Evolutionary conservation across 2,797 vertebrate species (phyloP).

Genomic region (Knipowitschia caucasica): DNA sequence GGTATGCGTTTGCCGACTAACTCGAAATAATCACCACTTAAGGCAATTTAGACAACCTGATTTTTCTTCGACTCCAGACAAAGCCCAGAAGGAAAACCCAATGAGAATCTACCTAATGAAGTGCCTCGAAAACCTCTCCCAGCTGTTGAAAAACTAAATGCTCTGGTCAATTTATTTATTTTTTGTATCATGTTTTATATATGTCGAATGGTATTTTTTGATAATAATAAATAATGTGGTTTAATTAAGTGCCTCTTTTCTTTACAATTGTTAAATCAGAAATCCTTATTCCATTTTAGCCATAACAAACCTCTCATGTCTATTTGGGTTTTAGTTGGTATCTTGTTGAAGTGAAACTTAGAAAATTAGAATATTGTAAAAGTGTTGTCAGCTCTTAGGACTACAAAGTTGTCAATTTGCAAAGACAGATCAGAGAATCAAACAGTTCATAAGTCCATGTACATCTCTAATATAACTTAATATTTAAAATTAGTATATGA

Average conservation of each 20-base stretch:
- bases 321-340: too few relatives aligned
- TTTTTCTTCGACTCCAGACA: constrained; percentile 63
- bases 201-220: constrained; percentile 9
- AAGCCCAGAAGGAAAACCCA: constrained; percentile 66
- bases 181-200: constrained; percentile 34
- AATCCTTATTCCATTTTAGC: too few relatives aligned
- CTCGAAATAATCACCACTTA: constrained; percentile 13
- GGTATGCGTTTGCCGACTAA: constrained; percentile 68
- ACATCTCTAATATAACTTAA: too few relatives aligned
- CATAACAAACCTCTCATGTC: too few relatives aligned
- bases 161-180: constrained; percentile 18
- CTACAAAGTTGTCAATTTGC: too few relatives aligned
- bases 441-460: too few relatives aligned
- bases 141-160: constrained; percentile 78
- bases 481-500: too few relatives aligned
- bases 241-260: neutral
- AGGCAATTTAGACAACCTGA: neutral
- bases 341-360: too few relatives aligned
- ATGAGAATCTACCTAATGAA: constrained; percentile 80
- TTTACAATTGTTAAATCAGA: neutral
- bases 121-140: constrained; percentile 86
- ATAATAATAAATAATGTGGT: constrained; percentile 42
- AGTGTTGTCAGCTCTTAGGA: too few relatives aligned
- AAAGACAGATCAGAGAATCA: too few relatives aligned
- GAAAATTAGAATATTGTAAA: too few relatives aligned